Base-by-base conservation (phyloP, 2,888 invertebrate genomes). In the Drosophila koepferae region DNA sequence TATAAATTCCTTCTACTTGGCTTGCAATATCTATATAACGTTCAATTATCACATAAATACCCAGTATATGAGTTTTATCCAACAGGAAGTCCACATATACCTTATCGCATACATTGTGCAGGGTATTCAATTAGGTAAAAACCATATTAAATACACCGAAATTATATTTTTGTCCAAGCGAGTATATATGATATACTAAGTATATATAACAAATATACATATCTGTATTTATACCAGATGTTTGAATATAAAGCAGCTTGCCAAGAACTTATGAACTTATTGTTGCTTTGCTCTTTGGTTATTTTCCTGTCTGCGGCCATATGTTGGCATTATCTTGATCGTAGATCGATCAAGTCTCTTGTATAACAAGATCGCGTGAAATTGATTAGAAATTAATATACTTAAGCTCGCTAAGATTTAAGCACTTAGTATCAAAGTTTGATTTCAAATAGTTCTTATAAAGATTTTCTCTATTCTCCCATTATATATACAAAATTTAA, bases 211-310 rank as follows among this genome's bases (percentile, higher is more conserved):
- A 31, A 36, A 12, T 60, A 44, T 40, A 51, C 46, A 8, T 3
- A 23, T 12, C 38, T 59, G 51, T 63, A 65, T 66, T 68, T 60
- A 72, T 81, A 64, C 58, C 74, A 74, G 75, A 74, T 65, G 43
- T 73, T 46, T 40, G 40, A 20, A 20, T 44, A 56, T 55, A 40
- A 49, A 61, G 23, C 44, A 41, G 40, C 34, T 46, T 7, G 43
- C 51, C 36, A 34, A 14, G 14, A 51, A 53, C 38, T 53, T 36
- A 38, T 53, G 53, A 60, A 46, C 23, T 34, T 43, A 72, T 61
- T 23, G 20, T 20, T 54, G 12, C 59, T 34, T 55, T 34, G 36
- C 28, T 41, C 38, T 34, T 23, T 8, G 20, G 20, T 40, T n/a
- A 23, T 31, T 48, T 40, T 40, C 18, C 18, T 18, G 8, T 38